A percentile compares a stretch with the other conserved stretches of the same genome.
Evolutionary conservation across 2,888 invertebrate genomes (phyloP).

Genomic region (Rhogogaster chlorosoma): DNA sequence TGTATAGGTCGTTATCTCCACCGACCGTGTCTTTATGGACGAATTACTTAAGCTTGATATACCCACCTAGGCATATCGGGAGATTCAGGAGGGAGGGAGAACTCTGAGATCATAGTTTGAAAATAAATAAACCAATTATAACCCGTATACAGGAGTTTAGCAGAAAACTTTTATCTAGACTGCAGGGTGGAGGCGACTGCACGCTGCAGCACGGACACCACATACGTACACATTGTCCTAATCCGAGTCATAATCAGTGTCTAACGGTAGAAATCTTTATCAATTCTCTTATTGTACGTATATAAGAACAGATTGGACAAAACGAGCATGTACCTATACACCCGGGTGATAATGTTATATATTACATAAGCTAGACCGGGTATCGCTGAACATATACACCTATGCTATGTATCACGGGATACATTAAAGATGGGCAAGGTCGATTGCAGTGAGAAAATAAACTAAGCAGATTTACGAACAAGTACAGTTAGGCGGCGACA

Average conservation of each 20-base stretch:
- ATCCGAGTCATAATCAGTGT: constrained; percentile 11
- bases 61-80: background rate
- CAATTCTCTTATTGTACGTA: background rate
- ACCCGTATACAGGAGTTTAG: background rate
- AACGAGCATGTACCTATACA: background rate
- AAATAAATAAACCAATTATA: background rate
- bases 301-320: background rate
- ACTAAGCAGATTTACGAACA: constrained; percentile 47
- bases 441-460: constrained; percentile 49
- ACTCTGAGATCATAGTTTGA: background rate
- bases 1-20: background rate
- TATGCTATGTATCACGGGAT: background rate
- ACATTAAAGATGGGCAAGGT: constrained; percentile 48
- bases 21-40: background rate
- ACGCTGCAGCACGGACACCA: background rate
- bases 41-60: background rate
- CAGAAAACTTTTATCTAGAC: background rate
- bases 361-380: background rate
- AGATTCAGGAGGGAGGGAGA: background rate
- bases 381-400: background rate
- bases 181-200: background rate
- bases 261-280: constrained; percentile 8
- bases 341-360: constrained; percentile 29
- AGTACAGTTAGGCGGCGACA: constrained; percentile 49
- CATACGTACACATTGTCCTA: background rate